These are phyloP conservation scores for Cryptotis parvus DNA, from an alignment of 2,113 vertebrate genomes.

Conservation along the genomic window DNA sequence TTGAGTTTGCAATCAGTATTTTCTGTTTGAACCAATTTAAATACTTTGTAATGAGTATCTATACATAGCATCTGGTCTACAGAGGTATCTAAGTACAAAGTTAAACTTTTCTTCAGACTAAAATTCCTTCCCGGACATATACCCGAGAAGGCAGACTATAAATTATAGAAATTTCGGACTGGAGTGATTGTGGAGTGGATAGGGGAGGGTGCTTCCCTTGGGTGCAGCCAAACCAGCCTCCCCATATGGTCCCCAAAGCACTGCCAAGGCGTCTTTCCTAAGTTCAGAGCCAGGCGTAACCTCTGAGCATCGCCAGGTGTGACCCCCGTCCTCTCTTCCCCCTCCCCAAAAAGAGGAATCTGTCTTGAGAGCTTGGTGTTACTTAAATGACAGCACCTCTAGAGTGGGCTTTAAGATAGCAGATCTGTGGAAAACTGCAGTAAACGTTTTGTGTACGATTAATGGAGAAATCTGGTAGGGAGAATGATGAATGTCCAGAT, in stretches of 20 bases:
- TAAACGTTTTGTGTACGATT: neutral
- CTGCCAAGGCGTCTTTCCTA: too few relatives aligned
- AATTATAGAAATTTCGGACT: neutral
- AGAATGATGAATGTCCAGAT: neutral
- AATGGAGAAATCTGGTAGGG: neutral
- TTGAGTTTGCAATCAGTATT: neutral
- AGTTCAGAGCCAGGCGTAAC: too few relatives aligned
- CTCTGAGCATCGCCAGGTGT: neutral
- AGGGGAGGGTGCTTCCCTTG: too few relatives aligned
- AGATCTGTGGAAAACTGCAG: neutral
- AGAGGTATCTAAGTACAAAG: constrained; percentile 7
- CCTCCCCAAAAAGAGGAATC: too few relatives aligned
- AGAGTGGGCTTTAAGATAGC: neutral
- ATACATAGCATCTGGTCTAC: neutral
- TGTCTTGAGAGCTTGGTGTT: neutral
- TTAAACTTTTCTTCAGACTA: constrained; percentile 38
- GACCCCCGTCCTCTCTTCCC: neutral
- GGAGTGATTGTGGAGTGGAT: too few relatives aligned
- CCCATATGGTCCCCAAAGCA: too few relatives aligned
- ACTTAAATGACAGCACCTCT: neutral
- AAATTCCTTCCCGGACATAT: neutral
- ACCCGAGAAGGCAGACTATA: neutral
- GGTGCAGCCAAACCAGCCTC: too few relatives aligned
- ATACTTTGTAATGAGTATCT: constrained; percentile 11
- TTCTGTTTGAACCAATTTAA: constrained; percentile 6